phyloP scores from a whole-genome alignment of 1,140 invertebrate genomes.

The Dolichoris vasculosae region DNA sequence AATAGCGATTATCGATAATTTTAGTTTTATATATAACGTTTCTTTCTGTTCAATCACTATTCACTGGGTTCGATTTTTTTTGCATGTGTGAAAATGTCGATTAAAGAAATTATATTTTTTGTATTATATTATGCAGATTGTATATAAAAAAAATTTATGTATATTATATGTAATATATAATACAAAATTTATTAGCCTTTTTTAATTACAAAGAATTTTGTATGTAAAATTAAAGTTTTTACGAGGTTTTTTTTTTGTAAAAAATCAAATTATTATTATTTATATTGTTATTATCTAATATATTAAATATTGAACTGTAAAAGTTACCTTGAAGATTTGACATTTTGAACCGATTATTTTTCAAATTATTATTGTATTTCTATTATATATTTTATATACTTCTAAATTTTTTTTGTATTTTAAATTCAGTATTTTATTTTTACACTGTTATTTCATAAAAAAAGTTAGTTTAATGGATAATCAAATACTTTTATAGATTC shows the following conservation, averaged over 20 bases:
- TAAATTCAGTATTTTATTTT: no score
- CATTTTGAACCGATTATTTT: not conserved
- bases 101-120: slow-evolving; percentile 10
- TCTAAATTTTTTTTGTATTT: not conserved
- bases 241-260: no score
- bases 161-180: not conserved
- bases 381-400: not conserved
- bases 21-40: not conserved
- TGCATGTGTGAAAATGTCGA: not conserved
- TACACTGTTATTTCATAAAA: not conserved
- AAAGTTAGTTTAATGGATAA: not conserved
- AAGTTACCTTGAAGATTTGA: not conserved
- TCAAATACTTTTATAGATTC: not conserved
- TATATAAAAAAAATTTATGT: no score
- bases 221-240: no score
- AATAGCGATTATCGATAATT: slow-evolving; percentile 16
- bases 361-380: slow-evolving; percentile 33
- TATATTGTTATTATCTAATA: no score
- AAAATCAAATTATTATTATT: no score
- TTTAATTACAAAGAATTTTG: no score
- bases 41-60: not conserved
- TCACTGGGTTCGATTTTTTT: not conserved
- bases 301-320: no score
- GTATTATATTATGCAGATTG: no score
- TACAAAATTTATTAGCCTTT: no score